phyloP scores from a whole-genome alignment of 2,888 invertebrate species.

The Tenthredo scrophulariae region DNA sequence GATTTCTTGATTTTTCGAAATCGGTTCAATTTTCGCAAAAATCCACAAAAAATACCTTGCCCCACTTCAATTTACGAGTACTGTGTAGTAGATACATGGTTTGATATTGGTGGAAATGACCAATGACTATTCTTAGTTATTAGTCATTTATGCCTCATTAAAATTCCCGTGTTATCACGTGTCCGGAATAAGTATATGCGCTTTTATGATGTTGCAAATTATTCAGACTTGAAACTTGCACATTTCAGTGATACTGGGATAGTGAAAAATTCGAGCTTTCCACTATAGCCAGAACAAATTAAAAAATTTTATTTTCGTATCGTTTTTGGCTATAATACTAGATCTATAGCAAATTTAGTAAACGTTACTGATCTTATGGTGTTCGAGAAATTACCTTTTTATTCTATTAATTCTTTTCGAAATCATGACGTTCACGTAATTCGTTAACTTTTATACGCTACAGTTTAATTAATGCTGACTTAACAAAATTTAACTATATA shows the following conservation, averaged over 20 bases:
- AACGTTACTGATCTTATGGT: neutral
- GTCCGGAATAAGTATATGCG: neutral
- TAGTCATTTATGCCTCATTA: neutral
- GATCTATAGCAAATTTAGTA: neutral
- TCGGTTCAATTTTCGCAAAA: no score
- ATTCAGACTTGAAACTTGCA: constrained; percentile 12
- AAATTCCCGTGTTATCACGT: neutral
- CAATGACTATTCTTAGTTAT: neutral
- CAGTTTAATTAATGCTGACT: constrained; percentile 55
- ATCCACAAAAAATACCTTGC: no score
- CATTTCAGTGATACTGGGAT: neutral
- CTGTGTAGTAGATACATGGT: no score
- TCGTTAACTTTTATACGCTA: constrained; percentile 55
- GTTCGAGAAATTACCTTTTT: no score
- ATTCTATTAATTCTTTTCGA: neutral
- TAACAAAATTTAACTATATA: constrained; percentile 43
- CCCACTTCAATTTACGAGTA: no score
- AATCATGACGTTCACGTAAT: constrained; percentile 39
- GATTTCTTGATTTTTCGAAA: no score
- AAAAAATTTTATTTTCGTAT: neutral
- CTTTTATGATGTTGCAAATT: neutral
- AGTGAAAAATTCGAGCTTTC: neutral
- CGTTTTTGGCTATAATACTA: neutral
- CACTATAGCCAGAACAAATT: neutral
- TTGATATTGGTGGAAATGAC: neutral